Evolutionary conservation across 92 coral and sea anemone genomes (phyloP), one percentile per base, ranked within the genome.

Genomic region (Paragorgia papillata): DNA sequence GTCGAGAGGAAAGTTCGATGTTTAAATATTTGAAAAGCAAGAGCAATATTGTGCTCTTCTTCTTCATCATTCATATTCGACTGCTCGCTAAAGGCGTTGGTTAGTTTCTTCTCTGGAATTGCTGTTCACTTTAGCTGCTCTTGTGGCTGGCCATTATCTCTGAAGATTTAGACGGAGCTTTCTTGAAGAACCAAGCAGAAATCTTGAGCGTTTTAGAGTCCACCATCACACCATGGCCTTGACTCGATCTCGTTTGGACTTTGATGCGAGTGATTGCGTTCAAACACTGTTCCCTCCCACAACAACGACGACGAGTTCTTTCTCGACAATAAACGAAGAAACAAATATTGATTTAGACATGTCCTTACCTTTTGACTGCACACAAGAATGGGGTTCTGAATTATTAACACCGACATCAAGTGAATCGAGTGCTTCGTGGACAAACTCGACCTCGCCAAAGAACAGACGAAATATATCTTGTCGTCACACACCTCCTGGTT

Each of bases 401-500:
- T 44, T 70, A 5, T 53, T 70, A 53, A 70, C 77, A 13, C 77
- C 77, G 21, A 70, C 77, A 12, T 70, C 77, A 34, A 70, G 77
- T 29, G 77, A 70, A 26, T 70, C 77, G 0, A 70, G 77, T 53
- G 62, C 77, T 24, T 70, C 77, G 0, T 40, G 59, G 40, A n/a
- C n/a, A n/a, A n/a, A n/a, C n/a, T n/a, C n/a, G n/a, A 28, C 77
- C 10, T 46, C 74, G 5, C 62, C 61, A 28, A 70, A 9, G 22
- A 22, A 28, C 28, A 14, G 30, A 3, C 61, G 74, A 7, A n/a
- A n/a, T n/a, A 41, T 67, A 62, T 12, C 62, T 3, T 22, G 9
- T 9, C 29, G 77, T 22, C 55, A 50, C 17, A 84, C 92, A 1
- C 88, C 92, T 27, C 96, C 94, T 18, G 76, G 87, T 43, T 90